A percentile compares a stretch with the other conserved stretches of the same genome.
Conservation (phyloP, 2,113 vertebrate species). For the Larimichthys polyactis region DNA sequence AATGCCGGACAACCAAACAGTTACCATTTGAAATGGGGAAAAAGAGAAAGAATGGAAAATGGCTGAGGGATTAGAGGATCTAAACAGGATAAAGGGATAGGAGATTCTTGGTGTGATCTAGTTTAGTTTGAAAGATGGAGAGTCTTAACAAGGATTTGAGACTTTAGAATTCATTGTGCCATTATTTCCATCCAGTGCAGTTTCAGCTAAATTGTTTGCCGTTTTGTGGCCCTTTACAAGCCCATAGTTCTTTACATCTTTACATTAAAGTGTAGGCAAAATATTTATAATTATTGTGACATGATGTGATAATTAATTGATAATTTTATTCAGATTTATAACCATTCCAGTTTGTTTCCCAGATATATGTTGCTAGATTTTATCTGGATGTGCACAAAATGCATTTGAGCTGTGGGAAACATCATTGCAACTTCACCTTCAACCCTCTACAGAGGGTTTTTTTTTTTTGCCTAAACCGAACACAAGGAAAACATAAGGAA, state of each 20-base stretch:
- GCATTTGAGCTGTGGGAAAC: not conserved
- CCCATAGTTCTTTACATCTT: constrained; percentile 23
- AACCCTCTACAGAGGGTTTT: not conserved
- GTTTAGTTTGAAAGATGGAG: constrained; percentile 85
- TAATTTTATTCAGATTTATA: not conserved
- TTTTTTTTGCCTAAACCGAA: not conserved
- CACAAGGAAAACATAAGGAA: not conserved
- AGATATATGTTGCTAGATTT: not conserved
- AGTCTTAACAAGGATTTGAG: constrained; percentile 85
- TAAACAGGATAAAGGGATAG: constrained; percentile 81
- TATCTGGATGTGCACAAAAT: not conserved
- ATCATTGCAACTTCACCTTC: not conserved
- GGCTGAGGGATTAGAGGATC: constrained; percentile 82
- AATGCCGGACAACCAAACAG: constrained; percentile 83
- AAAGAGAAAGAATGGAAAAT: constrained; percentile 78
- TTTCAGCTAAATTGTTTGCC: constrained; percentile 72
- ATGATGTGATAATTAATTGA: not conserved
- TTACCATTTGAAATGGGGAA: constrained; percentile 80
- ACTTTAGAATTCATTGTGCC: constrained; percentile 82
- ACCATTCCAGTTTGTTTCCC: constrained; percentile 9
- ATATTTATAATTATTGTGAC: not conserved
- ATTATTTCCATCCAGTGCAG: constrained; percentile 76
- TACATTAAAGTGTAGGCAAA: constrained; percentile 8
- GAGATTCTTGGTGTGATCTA: constrained; percentile 85
- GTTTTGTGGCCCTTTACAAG: constrained; percentile 55